Evolutionary conservation across 2,888 invertebrate species (phyloP).

Genomic region (Caenorhabditis auriculariae): DNA sequence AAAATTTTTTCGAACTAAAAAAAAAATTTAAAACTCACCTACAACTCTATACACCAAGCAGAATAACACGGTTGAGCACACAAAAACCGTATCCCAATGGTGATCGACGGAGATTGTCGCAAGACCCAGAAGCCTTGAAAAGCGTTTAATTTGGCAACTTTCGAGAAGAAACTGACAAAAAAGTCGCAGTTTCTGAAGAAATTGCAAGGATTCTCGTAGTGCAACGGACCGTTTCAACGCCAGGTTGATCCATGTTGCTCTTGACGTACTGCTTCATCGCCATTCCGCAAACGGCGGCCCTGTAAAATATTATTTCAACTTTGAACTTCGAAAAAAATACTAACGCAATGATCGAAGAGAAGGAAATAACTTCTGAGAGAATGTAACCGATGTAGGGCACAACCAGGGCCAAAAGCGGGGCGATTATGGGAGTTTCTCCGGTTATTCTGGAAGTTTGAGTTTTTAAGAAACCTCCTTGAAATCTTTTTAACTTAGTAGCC

Average conservation of each 20-base stretch:
- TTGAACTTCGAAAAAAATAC: no score
- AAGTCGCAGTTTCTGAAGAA: slow-evolving; percentile 7
- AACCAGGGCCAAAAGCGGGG: slow-evolving; percentile 94
- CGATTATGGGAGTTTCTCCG: slow-evolving; percentile 90
- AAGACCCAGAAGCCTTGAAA: slow-evolving; percentile 76
- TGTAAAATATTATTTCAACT: slow-evolving; percentile 4
- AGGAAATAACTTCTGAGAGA: slow-evolving; percentile 94
- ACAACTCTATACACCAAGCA: slow-evolving; percentile 85
- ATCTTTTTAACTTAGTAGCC: slow-evolving; percentile 23
- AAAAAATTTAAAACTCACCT: no score
- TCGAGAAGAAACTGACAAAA: slow-evolving; percentile 1
- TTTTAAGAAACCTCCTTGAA: no score
- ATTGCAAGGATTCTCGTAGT: slow-evolving; percentile 7
- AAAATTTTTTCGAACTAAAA: no score
- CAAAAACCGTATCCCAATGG: slow-evolving; percentile 90
- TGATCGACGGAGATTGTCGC: slow-evolving; percentile 69
- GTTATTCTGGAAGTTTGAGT: slow-evolving; percentile 75
- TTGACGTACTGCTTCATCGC: slow-evolving; percentile 6
- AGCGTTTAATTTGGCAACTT: slow-evolving; percentile 73
- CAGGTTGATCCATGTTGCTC: background rate
- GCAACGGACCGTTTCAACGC: background rate
- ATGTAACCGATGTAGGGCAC: slow-evolving; percentile 95
- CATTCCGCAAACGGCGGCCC: slow-evolving; percentile 9
- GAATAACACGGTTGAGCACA: slow-evolving; percentile 84
- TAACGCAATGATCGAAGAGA: slow-evolving; percentile 97